A percentile compares a stretch with the other conserved stretches of the same genome.
These are phyloP conservation scores for Myripristis jacobus DNA, from an alignment of 2,797 vertebrate genomes.

Conservation along the genomic window DNA sequence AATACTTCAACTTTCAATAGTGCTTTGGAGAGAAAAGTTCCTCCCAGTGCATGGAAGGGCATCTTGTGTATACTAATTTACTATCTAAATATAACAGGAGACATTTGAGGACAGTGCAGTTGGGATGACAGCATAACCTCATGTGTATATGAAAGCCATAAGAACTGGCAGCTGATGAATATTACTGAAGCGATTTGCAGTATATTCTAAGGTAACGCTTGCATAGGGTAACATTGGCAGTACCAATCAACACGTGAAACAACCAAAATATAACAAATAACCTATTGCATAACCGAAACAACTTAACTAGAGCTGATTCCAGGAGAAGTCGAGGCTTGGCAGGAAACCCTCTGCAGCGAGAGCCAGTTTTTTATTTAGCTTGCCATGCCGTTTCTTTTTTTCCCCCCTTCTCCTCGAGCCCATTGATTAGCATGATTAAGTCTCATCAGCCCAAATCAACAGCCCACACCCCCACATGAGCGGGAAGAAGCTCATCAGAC, in stretches of 20 bases:
- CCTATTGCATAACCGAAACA: conserved; percentile 33
- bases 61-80: conserved; percentile 1
- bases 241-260: conserved; percentile 4
- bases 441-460: conserved; percentile 81
- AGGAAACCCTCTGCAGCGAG: conserved; percentile 9
- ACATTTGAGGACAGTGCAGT: conserved; percentile 6
- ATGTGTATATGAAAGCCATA: conserved; percentile 1
- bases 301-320: conserved; percentile 11
- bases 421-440: conserved; percentile 82
- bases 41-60: background rate
- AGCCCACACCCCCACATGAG: conserved; percentile 34
- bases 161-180: background rate
- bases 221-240: conserved; percentile 7
- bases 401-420: conserved; percentile 25
- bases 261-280: conserved; percentile 8
- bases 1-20: conserved; percentile 27
- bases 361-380: conserved; percentile 6
- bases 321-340: conserved; percentile 11
- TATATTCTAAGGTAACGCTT: conserved; percentile 4
- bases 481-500: conserved; percentile 73
- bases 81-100: conserved; percentile 1
- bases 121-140: background rate
- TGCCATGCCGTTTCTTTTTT: conserved; percentile 8
- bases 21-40: conserved; percentile 13
- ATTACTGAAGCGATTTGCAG: conserved; percentile 23